Base-by-base conservation (phyloP, 1,140 invertebrate species). In the Notospermus geniculatus region DNA sequence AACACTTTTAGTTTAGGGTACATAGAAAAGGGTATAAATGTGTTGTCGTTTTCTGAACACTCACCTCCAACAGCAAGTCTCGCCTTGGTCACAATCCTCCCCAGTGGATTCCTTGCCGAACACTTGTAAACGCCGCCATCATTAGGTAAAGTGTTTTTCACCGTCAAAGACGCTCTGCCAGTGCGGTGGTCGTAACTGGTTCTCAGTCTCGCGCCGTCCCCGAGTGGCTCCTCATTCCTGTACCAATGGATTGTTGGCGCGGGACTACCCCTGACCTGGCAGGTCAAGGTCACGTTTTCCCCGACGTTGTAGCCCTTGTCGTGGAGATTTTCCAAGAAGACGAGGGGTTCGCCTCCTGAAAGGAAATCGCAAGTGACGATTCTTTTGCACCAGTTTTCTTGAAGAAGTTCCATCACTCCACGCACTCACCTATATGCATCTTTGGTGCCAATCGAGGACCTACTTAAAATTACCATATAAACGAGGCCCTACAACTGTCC, bases 241-340 rank as follows among this genome's bases (percentile, higher is more conserved):
- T 79, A 98, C 95, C 96, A 99, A 67, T 95, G 91, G n/a, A 98
- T 88, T 45, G 85, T 81, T 0, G 95, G 94, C 71, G 89, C 88
- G 0, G 95, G 95, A 71, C 92, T 90, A 0, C 93, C 94, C 4
- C 94, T 90, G 1, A 92, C 91, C 54, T 89, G 88, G 80, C 93
- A 97, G 11, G 87, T 85, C 5, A 97, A 81, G 63, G 90, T 87
- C 0, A 90, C 87, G 13, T 87, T 85, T 70, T 90, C 87, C 17
- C 89, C 90, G 58, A 91, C 88, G 29, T 88, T 84, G 62, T 96
- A 90, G 7, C 92, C 89, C 7, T 87, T 83, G 63, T 85, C 83
- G 23, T 76, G 71, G 2, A 87, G 78, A 63, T 86, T 86, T 59
- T 83, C 80, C 17, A 80, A 64, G 67, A 50, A 50, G 4, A 50